These are phyloP conservation scores for Cosmorhoe ocellata DNA, from an alignment of 2,888 invertebrate species.

Conservation along the genomic window DNA sequence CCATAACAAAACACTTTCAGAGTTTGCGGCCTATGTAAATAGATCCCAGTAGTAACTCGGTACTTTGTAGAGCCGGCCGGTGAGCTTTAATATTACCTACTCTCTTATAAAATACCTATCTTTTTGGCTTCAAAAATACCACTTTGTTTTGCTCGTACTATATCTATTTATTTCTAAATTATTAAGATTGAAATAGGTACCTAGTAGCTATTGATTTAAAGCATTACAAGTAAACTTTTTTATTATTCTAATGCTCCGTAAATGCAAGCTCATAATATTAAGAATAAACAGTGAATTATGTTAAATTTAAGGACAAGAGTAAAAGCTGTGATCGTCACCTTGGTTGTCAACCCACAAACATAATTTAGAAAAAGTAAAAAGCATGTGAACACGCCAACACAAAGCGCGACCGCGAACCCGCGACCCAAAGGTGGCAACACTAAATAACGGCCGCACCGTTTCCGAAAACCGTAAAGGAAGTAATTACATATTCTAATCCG, in stretches of 20 bases:
- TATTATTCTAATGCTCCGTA: too few relatives aligned
- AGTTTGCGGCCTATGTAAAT: constrained; percentile 15
- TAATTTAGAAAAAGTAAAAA: constrained; percentile 24
- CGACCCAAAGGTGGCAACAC: constrained; percentile 56
- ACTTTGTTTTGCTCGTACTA: too few relatives aligned
- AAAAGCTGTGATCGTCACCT: background rate
- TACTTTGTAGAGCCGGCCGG: constrained; percentile 2
- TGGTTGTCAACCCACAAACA: constrained; percentile 13
- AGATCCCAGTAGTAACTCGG: too few relatives aligned
- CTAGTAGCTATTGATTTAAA: too few relatives aligned
- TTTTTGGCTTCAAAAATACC: too few relatives aligned
- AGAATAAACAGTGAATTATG: too few relatives aligned
- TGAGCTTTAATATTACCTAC: background rate
- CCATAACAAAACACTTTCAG: constrained; percentile 9
- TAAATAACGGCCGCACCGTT: constrained; percentile 67
- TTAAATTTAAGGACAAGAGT: background rate
- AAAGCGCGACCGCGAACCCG: constrained; percentile 38
- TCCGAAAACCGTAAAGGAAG: constrained; percentile 81
- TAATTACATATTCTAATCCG: constrained; percentile 82
- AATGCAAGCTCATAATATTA: too few relatives aligned
- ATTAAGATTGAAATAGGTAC: too few relatives aligned
- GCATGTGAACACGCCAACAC: constrained; percentile 39
- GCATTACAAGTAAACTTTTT: too few relatives aligned
- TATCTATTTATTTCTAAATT: too few relatives aligned
- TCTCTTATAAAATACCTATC: too few relatives aligned